These are phyloP conservation scores for Catonia carolina DNA, from an alignment of 2,888 invertebrate species.

Conservation along the genomic window DNA sequence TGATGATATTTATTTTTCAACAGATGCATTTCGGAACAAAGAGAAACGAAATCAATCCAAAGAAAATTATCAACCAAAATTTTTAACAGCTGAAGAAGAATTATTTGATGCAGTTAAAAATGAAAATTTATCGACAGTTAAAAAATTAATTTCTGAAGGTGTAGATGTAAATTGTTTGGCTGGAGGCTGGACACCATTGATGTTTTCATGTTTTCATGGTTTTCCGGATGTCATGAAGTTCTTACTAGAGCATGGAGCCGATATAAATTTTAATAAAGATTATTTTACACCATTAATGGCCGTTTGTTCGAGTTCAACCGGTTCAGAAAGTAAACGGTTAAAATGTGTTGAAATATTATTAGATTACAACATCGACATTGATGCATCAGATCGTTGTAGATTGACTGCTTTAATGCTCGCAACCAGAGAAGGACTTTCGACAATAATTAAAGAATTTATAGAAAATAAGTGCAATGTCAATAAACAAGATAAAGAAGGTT, in stretches of 20 bases:
- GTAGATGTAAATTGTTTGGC: constrained; percentile 21
- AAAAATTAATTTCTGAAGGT: constrained; percentile 18
- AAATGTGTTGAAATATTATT: constrained; percentile 30
- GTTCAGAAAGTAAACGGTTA: constrained; percentile 26
- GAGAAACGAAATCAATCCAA: too few species aligned
- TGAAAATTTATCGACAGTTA: constrained; percentile 17
- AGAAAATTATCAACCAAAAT: constrained; percentile 1
- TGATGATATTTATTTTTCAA: constrained; percentile 20
- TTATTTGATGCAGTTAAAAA: constrained; percentile 19
- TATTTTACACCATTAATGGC: constrained; percentile 31
- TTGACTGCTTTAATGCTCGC: constrained; percentile 30
- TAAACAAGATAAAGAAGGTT: constrained; percentile 31
- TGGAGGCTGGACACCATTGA: constrained; percentile 26
- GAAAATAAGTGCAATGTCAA: constrained; percentile 28
- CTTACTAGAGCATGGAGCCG: constrained; percentile 26
- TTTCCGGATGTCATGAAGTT: constrained; percentile 24
- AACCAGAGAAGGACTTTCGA: constrained; percentile 20
- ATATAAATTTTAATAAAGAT: constrained; percentile 29
- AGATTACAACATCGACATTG: constrained; percentile 27
- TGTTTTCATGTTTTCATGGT: constrained; percentile 27
- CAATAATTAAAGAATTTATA: constrained; percentile 27
- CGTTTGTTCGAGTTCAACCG: constrained; percentile 27
- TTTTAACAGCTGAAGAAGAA: constrained; percentile 18
- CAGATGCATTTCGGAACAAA: too few species aligned
- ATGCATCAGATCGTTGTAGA: constrained; percentile 27